These are phyloP conservation scores for Tapirus indicus DNA, from an alignment of 2,797 vertebrate species.

Conservation along the genomic window DNA sequence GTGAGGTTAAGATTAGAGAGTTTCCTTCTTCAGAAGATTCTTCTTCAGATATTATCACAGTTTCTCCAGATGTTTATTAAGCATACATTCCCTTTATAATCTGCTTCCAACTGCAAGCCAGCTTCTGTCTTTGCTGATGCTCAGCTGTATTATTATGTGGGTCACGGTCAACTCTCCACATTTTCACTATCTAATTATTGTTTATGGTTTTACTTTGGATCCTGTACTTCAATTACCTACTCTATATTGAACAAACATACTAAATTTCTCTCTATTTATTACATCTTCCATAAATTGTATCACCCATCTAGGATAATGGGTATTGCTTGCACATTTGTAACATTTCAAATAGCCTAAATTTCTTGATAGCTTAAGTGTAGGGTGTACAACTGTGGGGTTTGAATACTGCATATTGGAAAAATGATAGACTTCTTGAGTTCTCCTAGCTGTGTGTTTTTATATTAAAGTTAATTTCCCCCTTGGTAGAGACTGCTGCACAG, in stretches of 20 bases:
- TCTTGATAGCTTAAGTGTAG: slow-evolving; percentile 82
- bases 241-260: slow-evolving; percentile 82
- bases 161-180: slow-evolving; percentile 79
- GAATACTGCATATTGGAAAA: slow-evolving; percentile 69
- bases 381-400: slow-evolving; percentile 55
- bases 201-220: slow-evolving; percentile 83
- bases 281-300: slow-evolving; percentile 81
- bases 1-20: slow-evolving; percentile 69
- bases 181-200: slow-evolving; percentile 84
- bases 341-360: slow-evolving; percentile 82
- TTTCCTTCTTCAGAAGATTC: slow-evolving; percentile 55
- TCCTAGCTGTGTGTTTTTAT: slow-evolving; percentile 66
- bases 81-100: slow-evolving; percentile 76
- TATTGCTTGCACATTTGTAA: slow-evolving; percentile 74
- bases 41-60: slow-evolving; percentile 73
- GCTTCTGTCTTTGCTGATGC: slow-evolving; percentile 79
- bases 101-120: slow-evolving; percentile 67
- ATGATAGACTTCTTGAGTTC: slow-evolving; percentile 69
- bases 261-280: slow-evolving; percentile 82
- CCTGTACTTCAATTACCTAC: slow-evolving; percentile 82
- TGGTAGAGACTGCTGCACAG: slow-evolving; percentile 8
- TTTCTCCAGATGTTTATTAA: slow-evolving; percentile 85
- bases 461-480: slow-evolving; percentile 73
- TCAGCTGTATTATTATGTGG: slow-evolving; percentile 83
- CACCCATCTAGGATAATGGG: slow-evolving; percentile 80